Percentiles rank a stretch among this genome's conserved stretches.
These are phyloP conservation scores for Odontothrips loti DNA, from an alignment of 2,888 invertebrate species.

Conservation along the genomic window DNA sequence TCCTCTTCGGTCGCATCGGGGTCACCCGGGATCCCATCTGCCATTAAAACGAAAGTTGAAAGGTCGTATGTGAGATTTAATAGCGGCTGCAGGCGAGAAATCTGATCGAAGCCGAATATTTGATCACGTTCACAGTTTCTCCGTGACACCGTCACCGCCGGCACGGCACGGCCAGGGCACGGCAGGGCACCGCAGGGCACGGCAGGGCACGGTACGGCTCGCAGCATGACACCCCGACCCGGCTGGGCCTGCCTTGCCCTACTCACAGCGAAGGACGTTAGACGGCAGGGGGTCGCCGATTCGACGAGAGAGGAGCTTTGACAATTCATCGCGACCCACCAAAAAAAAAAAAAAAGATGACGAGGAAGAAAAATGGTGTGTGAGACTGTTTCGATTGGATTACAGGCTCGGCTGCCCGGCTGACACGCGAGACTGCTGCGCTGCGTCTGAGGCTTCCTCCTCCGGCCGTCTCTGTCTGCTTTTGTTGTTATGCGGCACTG, in stretches of 20 bases:
- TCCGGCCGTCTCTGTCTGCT: neutral
- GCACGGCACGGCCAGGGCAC: neutral
- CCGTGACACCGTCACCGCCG: neutral
- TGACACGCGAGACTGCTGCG: too few species aligned
- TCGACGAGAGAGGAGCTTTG: too few species aligned
- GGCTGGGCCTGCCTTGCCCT: neutral
- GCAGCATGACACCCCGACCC: neutral
- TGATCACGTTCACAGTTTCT: conserved; percentile 5
- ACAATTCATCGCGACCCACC: too few species aligned
- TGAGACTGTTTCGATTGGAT: too few species aligned
- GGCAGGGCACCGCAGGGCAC: neutral
- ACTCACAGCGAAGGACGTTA: neutral
- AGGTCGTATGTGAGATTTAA: conserved; percentile 26
- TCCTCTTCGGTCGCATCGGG: conserved; percentile 6
- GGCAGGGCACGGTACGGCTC: neutral
- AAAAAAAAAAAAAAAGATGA: too few species aligned
- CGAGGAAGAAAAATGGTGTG: too few species aligned
- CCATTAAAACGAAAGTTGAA: conserved; percentile 26
- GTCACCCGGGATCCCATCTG: conserved; percentile 21
- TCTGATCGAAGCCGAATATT: conserved; percentile 25
- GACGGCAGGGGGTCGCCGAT: too few species aligned
- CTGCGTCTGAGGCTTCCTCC: neutral
- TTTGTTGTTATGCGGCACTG: neutral
- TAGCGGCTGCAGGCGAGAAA: conserved; percentile 24
- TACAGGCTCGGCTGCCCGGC: too few species aligned